These are phyloP conservation scores for Euzophera pinguis DNA, from an alignment of 2,888 invertebrate species.

Conservation along the genomic window DNA sequence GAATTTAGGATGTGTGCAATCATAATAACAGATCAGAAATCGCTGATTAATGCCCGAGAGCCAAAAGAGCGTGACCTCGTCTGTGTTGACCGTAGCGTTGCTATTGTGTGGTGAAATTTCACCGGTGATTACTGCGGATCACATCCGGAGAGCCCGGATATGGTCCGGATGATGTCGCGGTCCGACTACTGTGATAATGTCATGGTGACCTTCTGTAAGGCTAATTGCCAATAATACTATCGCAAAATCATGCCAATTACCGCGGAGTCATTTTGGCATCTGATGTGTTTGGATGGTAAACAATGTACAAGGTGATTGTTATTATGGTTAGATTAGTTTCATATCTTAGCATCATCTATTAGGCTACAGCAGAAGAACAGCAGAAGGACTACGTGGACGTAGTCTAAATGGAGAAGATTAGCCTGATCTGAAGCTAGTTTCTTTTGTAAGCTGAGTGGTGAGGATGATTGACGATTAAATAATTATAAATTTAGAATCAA, in stretches of 20 bases:
- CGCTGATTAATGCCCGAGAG: slow-evolving; percentile 57
- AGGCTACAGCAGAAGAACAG: too few species aligned
- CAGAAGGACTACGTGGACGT: too few species aligned
- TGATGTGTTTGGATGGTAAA: slow-evolving; percentile 15
- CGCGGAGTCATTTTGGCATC: slow-evolving; percentile 4
- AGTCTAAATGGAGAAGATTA: too few species aligned
- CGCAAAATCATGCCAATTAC: slow-evolving; percentile 22
- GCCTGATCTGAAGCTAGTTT: too few species aligned
- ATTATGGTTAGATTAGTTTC: not conserved
- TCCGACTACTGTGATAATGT: slow-evolving; percentile 57
- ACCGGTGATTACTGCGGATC: slow-evolving; percentile 71
- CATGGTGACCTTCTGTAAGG: slow-evolving; percentile 39
- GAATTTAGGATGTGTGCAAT: slow-evolving; percentile 55
- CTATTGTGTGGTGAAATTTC: slow-evolving; percentile 74
- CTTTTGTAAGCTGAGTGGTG: too few species aligned
- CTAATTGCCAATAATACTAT: slow-evolving; percentile 19
- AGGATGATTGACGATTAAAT: too few species aligned
- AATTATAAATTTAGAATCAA: too few species aligned
- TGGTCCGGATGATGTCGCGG: slow-evolving; percentile 69
- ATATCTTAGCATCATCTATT: too few species aligned
- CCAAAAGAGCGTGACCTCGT: slow-evolving; percentile 66
- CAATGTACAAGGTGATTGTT: not conserved
- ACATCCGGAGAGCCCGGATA: slow-evolving; percentile 70
- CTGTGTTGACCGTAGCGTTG: slow-evolving; percentile 42
- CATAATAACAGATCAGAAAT: slow-evolving; percentile 49